A percentile compares a stretch with the other conserved stretches of the same genome.
These are phyloP conservation scores for Ibycter americanus DNA, from an alignment of 2,797 vertebrate species.

Conservation along the genomic window DNA sequence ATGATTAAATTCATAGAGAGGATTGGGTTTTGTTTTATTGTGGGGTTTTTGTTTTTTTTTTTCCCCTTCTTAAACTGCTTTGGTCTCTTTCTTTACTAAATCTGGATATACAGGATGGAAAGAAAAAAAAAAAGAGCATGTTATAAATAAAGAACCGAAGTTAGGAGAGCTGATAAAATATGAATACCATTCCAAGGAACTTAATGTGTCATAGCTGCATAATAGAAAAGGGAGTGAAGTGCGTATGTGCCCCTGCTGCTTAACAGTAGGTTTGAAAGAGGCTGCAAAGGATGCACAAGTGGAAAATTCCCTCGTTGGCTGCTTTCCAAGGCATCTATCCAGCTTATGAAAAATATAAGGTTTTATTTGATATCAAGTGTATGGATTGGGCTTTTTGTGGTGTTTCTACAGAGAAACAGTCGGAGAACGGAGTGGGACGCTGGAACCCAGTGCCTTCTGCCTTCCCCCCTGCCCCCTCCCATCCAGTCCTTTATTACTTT, in stretches of 20 bases:
- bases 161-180: conserved; percentile 71
- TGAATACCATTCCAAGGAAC: conserved; percentile 62
- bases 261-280: conserved; percentile 49
- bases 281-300: conserved; percentile 47
- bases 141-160: conserved; percentile 61
- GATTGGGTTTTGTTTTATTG: not conserved
- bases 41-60: not conserved
- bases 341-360: conserved; percentile 35
- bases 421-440: not conserved
- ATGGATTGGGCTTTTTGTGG: not conserved
- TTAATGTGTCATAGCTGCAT: conserved; percentile 64
- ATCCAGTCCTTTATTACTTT: not conserved
- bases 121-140: not conserved
- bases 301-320: conserved; percentile 50
- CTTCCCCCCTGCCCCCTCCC: not conserved
- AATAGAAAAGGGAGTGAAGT: conserved; percentile 59
- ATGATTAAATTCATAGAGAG: conserved; percentile 15
- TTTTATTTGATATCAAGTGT: conserved; percentile 39
- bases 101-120: not conserved
- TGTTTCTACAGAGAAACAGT: not conserved
- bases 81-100: conserved; percentile 45
- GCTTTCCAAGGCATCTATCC: conserved; percentile 42
- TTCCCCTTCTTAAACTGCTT: not conserved
- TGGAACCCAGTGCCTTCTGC: not conserved
- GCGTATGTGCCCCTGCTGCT: conserved; percentile 38